Conservation (phyloP, 2,113 vertebrate species). For the Stegostoma tigrinum region DNA sequence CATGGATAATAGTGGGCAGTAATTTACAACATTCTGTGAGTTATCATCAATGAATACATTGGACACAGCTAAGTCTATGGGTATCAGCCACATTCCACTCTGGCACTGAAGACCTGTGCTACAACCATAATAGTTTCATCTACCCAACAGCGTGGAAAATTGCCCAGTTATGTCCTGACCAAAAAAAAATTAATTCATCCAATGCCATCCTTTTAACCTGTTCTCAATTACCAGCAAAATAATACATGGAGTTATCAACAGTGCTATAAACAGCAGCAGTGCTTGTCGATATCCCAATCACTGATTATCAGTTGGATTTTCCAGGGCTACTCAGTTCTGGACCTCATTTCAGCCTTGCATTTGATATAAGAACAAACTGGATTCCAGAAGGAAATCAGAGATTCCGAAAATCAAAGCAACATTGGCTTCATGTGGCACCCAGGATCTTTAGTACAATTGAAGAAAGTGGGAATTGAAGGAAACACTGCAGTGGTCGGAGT, state of each 20-base stretch:
- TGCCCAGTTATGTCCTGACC: not conserved
- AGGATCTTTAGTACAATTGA: not conserved
- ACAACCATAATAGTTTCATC: not conserved
- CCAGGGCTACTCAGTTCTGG: not conserved
- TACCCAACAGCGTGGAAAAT: not conserved
- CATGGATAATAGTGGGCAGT: not conserved
- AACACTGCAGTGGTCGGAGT: not conserved
- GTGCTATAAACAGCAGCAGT: not conserved
- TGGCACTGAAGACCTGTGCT: not conserved
- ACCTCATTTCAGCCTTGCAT: not conserved
- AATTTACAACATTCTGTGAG: not conserved
- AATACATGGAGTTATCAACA: not conserved
- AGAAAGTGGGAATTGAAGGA: not conserved
- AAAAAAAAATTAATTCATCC: not conserved
- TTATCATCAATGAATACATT: not conserved
- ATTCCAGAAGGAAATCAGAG: not conserved
- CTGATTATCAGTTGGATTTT: not conserved
- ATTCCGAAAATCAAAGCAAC: not conserved
- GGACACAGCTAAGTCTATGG: not conserved
- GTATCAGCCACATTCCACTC: not conserved
- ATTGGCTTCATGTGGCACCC: not conserved
- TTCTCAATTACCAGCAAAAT: not conserved
- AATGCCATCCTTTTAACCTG: not conserved
- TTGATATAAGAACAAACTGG: not conserved
- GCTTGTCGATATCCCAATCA: not conserved